Conservation (phyloP, 1,140 invertebrate species). For the Sitophilus oryzae region DNA sequence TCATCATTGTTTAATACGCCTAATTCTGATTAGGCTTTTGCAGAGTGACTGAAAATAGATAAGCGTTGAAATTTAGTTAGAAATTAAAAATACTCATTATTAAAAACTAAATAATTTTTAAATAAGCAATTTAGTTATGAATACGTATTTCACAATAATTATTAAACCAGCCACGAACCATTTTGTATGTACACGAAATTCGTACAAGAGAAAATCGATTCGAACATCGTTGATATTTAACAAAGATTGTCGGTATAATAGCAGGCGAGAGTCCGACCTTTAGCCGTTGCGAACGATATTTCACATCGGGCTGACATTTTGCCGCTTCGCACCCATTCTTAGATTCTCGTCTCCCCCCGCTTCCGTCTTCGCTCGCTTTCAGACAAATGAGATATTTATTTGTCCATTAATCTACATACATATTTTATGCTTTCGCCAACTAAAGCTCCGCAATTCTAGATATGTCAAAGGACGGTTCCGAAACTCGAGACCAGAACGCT, state of each 20-base stretch:
- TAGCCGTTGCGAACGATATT: background rate
- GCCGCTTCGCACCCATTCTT: conserved; percentile 3
- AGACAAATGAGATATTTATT: conserved; percentile 17
- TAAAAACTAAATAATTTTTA: no score
- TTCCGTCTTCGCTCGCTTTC: background rate
- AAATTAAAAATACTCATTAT: no score
- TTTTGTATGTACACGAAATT: no score
- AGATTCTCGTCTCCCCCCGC: background rate
- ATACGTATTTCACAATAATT: no score
- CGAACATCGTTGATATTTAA: background rate
- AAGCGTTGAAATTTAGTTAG: no score
- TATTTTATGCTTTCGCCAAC: conserved; percentile 18
- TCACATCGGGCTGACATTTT: conserved; percentile 9
- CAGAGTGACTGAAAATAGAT: no score
- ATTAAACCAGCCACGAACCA: no score
- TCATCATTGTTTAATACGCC: no score
- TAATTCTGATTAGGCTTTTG: no score
- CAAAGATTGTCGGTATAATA: background rate
- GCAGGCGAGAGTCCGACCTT: background rate
- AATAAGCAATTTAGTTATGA: no score
- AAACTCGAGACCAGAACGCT: no score
- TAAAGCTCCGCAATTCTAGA: conserved; percentile 1
- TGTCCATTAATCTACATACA: conserved; percentile 8
- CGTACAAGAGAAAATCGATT: no score
- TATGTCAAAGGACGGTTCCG: conserved; percentile 5